Evolutionary conservation across 2,888 invertebrate species (phyloP), one percentile per base, ranked within the genome.

Genomic region (Serrognathus titanus): DNA sequence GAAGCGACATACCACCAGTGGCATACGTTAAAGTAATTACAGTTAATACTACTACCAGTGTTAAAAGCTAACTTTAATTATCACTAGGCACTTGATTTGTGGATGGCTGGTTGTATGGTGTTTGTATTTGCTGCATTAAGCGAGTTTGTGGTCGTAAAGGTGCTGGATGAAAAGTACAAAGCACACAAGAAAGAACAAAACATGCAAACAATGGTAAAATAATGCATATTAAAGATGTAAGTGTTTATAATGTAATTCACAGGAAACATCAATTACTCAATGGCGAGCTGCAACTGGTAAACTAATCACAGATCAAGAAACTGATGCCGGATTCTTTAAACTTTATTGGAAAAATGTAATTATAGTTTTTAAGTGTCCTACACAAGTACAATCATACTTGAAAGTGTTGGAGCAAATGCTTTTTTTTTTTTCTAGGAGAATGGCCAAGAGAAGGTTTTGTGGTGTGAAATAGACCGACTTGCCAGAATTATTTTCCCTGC

Each of bases 21-120:
- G 92, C 92, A 50, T 92, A 92, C 75, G 88, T 92, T 3, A 92
- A 92, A 83, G 92, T 90, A 78, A 70, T 70, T 41, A 16, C 16
- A 16, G 16, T 16, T 16, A 16, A 16, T 41, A 40, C 9, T 43
- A n/a, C 3, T 37, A 13, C n/a, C n/a, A n/a, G n/a, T n/a, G 10
- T 5, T 74, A 46, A 31, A 31, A 31, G 24, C 5, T 31, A 31
- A 31, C 24, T 31, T 31, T 31, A 31, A 31, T 31, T 7, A 31
- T 31, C 24, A 31, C 6, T 31, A 90, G 91, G 90, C 91, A 1
- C 76, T 92, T 40, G 92, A 92, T 73, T 79, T 92, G 8, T 92
- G 92, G 92, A 92, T 92, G 91, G 90, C 92, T 3, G 90, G 89
- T 4, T 92, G 92, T 69, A 92, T 92, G 90, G 83, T 90, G 68